Conservation (phyloP, 2,113 vertebrate species). For the Anguilla rostrata region DNA sequence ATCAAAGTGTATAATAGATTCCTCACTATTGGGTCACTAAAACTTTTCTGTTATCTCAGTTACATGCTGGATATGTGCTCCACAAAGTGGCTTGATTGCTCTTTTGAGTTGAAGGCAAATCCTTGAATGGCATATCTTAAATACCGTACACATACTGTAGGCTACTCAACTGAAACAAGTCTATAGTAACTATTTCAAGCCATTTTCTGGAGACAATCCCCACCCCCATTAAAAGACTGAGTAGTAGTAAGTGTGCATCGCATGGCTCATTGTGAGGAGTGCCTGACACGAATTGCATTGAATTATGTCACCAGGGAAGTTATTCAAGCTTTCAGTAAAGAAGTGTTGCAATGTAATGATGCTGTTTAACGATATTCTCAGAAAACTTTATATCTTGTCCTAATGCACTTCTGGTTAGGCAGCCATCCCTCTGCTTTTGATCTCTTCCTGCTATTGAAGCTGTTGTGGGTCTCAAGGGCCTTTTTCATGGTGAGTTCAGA, state of each 20-base stretch:
- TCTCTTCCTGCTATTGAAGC: background rate
- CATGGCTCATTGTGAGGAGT: background rate
- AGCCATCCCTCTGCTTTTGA: background rate
- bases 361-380: background rate
- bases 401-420: background rate
- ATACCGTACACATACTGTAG: too few species aligned
- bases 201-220: background rate
- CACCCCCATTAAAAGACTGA: background rate
- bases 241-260: background rate
- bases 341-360: background rate
- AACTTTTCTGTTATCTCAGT: too few species aligned
- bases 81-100: too few species aligned
- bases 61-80: too few species aligned
- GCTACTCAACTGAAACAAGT: too few species aligned
- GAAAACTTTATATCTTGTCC: background rate
- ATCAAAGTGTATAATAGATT: too few species aligned
- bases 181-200: too few species aligned
- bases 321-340: background rate
- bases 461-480: background rate
- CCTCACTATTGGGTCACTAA: too few species aligned
- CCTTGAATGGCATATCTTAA: too few species aligned
- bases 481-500: conserved; percentile 1
- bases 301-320: background rate
- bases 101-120: too few species aligned
- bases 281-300: background rate